Conservation (phyloP, 1,140 invertebrate species). For the Sitodiplosis mosellana region DNA sequence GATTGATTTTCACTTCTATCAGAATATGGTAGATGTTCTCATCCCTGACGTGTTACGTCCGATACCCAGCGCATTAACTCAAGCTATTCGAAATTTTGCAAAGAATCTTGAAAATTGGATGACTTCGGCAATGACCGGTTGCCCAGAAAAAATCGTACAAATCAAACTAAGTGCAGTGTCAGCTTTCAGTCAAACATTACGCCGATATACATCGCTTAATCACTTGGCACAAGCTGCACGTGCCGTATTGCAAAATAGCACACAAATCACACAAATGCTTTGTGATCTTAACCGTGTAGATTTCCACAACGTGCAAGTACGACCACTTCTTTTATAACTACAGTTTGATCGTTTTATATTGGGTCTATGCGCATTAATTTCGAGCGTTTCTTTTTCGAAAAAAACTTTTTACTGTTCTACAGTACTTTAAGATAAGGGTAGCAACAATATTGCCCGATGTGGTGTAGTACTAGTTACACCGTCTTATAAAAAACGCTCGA, state of each 20-base stretch:
- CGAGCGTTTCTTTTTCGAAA: no score
- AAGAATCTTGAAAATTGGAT: constrained; percentile 80
- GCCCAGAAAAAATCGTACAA: constrained; percentile 64
- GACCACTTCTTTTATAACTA: constrained; percentile 3
- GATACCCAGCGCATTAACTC: constrained; percentile 84
- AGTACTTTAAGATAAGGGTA: no score
- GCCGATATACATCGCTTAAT: constrained; percentile 95
- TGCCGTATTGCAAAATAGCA: constrained; percentile 86
- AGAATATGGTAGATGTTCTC: constrained; percentile 86
- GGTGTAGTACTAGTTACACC: no score
- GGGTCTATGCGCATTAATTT: no score
- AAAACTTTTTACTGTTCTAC: no score
- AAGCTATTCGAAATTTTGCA: constrained; percentile 84
- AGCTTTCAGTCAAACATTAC: constrained; percentile 84
- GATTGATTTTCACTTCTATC: constrained; percentile 89
- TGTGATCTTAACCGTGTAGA: constrained; percentile 93
- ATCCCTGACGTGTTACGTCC: constrained; percentile 90
- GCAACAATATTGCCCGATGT: no score
- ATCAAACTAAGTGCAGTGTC: constrained; percentile 73
- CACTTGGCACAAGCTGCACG: constrained; percentile 87
- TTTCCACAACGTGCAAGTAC: constrained; percentile 87
- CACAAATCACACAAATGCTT: constrained; percentile 94
- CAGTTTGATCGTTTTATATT: constrained; percentile 1
- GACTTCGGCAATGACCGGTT: constrained; percentile 67
- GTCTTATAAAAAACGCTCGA: no score